These are phyloP conservation scores for Cinclus mexicanus DNA, from an alignment of 2,113 vertebrate species.

Conservation along the genomic window DNA sequence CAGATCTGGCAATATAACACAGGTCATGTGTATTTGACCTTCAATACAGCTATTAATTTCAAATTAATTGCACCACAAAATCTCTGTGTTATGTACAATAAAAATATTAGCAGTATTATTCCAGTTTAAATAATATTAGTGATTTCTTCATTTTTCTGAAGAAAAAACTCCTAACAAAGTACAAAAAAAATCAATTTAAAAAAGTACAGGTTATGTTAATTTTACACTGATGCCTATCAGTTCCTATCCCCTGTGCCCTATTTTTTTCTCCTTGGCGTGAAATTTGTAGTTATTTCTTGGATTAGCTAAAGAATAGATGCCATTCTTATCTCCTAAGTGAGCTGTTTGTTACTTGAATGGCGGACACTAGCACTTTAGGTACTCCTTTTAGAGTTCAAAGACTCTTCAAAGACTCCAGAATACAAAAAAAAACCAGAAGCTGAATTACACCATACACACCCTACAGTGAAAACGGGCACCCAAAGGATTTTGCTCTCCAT, in stretches of 20 bases:
- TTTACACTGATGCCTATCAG: background rate
- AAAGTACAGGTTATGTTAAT: fast-evolving
- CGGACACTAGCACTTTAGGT: background rate
- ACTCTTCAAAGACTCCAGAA: background rate
- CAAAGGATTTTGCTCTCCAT: background rate
- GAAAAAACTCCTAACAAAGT: background rate
- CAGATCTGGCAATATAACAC: background rate
- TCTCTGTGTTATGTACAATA: background rate
- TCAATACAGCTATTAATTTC: background rate
- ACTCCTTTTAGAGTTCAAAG: background rate
- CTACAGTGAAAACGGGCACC: background rate
- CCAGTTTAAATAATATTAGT: background rate
- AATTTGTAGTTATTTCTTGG: background rate
- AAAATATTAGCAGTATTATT: background rate
- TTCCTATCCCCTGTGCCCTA: too few relatives aligned
- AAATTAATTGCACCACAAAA: background rate
- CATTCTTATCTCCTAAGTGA: background rate
- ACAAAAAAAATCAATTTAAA: background rate
- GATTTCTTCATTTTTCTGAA: background rate
- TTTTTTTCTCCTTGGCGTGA: background rate
- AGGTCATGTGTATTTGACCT: background rate
- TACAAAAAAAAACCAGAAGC: background rate
- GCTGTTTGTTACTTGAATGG: background rate
- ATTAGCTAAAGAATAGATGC: background rate
- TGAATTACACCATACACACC: background rate